Conservation (phyloP, 2,113 vertebrate species). For the Erythrocercus mccallii region DNA sequence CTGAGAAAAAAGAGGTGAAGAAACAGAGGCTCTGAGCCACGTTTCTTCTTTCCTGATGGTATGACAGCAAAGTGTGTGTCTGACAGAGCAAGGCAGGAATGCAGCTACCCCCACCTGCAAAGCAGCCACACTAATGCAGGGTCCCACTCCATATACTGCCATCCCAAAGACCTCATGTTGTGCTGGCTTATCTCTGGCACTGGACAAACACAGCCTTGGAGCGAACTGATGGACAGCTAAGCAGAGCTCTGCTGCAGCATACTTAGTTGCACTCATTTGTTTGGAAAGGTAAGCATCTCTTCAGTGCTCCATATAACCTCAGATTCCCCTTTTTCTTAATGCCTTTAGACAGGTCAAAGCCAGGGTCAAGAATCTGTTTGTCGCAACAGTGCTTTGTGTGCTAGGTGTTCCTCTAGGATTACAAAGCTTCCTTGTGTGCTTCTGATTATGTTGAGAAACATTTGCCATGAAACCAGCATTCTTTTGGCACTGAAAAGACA, state of each 20-base stretch:
- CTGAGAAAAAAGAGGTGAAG: neutral
- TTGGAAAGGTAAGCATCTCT: neutral
- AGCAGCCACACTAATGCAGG: neutral
- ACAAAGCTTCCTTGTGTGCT: neutral
- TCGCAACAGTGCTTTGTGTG: neutral
- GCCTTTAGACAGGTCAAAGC: neutral
- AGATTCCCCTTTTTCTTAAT: neutral
- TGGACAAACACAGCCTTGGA: neutral
- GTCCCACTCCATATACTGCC: neutral
- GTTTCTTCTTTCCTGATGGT: neutral
- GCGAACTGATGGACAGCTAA: neutral
- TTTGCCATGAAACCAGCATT: neutral
- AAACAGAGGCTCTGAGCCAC: neutral
- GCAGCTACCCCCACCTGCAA: neutral
- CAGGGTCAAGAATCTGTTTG: neutral
- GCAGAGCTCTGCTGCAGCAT: neutral
- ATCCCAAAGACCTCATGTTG: neutral
- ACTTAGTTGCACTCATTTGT: neutral
- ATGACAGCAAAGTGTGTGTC: neutral
- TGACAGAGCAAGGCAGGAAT: neutral
- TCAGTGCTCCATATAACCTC: neutral
- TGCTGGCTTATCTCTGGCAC: neutral
- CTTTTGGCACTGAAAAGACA: neutral
- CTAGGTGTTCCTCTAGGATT: neutral
- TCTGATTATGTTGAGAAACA: neutral